phyloP scores from a whole-genome alignment of 2,888 invertebrate species.

The Brenthis hecate region DNA sequence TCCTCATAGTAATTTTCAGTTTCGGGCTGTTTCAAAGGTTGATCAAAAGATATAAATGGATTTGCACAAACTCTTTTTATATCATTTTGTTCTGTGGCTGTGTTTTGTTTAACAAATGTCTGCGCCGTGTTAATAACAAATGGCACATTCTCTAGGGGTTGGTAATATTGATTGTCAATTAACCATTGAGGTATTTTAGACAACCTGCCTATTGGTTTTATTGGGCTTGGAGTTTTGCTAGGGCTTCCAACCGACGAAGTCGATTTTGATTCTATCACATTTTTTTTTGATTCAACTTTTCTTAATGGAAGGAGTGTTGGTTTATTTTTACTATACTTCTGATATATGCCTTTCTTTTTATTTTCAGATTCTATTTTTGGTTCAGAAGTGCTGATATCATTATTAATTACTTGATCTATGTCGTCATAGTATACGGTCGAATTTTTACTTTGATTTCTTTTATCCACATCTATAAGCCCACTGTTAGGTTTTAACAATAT shows the following conservation, averaged over 20 bases:
- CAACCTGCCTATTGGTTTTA: slow-evolving; percentile 54
- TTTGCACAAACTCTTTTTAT: slow-evolving; percentile 47
- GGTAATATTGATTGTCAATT: slow-evolving; percentile 70
- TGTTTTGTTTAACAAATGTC: slow-evolving; percentile 44
- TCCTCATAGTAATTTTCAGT: slow-evolving; percentile 74
- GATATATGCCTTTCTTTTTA: slow-evolving; percentile 58
- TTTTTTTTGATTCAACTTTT: slow-evolving; percentile 53
- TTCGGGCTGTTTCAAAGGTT: slow-evolving; percentile 53
- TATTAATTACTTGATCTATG: slow-evolving; percentile 61
- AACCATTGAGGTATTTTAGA: slow-evolving; percentile 65
- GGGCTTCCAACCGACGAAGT: slow-evolving; percentile 46
- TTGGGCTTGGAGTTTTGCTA: slow-evolving; percentile 43
- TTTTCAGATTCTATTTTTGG: slow-evolving; percentile 43
- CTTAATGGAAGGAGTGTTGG: slow-evolving; percentile 59
- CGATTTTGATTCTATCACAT: slow-evolving; percentile 48
- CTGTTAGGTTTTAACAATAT: slow-evolving; percentile 56
- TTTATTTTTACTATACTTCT: slow-evolving; percentile 63
- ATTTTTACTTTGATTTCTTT: slow-evolving; percentile 48
- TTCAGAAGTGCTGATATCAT: slow-evolving; percentile 42
- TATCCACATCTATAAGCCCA: slow-evolving; percentile 33
- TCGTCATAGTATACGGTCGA: slow-evolving; percentile 69
- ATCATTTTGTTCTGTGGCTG: slow-evolving; percentile 35
- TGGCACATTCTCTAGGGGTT: slow-evolving; percentile 67
- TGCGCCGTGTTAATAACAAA: slow-evolving; percentile 64
- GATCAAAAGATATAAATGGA: slow-evolving; percentile 39